Evolutionary conservation across 2,113 vertebrate species (phyloP).

Genomic region (Eublepharis macularius): DNA sequence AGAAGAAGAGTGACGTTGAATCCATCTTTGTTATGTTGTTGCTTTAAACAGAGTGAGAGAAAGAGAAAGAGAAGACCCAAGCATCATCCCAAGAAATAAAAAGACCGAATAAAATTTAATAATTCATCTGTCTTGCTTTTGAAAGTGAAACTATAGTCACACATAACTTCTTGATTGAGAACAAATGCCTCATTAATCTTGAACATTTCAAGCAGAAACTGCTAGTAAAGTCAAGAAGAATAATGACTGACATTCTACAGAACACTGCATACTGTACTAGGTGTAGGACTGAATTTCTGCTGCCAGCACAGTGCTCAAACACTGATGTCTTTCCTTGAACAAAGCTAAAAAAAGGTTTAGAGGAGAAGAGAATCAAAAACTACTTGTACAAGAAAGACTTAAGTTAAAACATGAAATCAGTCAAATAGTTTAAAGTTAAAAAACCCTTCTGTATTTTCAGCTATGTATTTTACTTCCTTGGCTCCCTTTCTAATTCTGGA

Average conservation of each 20-base stretch:
- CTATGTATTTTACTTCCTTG: neutral
- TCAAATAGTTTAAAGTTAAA: neutral
- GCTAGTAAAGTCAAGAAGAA: constrained; percentile 68
- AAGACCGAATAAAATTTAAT: constrained; percentile 38
- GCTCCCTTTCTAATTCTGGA: neutral
- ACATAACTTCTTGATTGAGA: constrained; percentile 70
- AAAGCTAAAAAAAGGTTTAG: constrained; percentile 17
- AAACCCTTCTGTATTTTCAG: neutral
- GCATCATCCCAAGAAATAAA: constrained; percentile 43
- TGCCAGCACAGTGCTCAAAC: constrained; percentile 23
- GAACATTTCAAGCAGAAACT: constrained; percentile 54
- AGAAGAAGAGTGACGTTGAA: neutral
- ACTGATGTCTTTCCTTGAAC: constrained; percentile 28
- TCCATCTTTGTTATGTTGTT: neutral
- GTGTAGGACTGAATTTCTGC: constrained; percentile 33
- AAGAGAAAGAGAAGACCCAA: neutral
- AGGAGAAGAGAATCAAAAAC: neutral
- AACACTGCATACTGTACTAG: constrained; percentile 19
- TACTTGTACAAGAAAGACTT: constrained; percentile 7
- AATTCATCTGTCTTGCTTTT: constrained; percentile 54
- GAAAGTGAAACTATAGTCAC: constrained; percentile 62
- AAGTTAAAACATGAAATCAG: constrained; percentile 9
- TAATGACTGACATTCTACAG: constrained; percentile 68
- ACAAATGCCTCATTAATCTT: constrained; percentile 72
- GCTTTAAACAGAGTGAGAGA: neutral